Evolutionary conservation across 1,140 invertebrate genomes (phyloP), one percentile per base, ranked within the genome.

Genomic region (Drosophila triauraria): DNA sequence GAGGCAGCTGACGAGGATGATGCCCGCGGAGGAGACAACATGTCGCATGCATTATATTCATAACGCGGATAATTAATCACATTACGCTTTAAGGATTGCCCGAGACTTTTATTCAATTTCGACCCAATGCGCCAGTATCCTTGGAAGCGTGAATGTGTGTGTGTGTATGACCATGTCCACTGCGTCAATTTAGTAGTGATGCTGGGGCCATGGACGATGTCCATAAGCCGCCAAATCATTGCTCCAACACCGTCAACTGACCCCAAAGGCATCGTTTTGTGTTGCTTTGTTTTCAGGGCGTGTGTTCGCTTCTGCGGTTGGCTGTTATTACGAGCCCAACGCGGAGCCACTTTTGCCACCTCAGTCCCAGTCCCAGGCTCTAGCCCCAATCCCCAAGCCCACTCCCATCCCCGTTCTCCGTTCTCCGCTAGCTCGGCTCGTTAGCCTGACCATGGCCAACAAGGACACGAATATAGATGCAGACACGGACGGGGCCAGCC

Each of bases 51-150:
- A 65, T 72, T 76, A 79, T 86, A 82, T 40, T 70, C 61, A 70
- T 81, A 76, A 77, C 78, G 70, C 78, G 72, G 70, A 77, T 83
- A 87, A 83, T 87, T 87, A 87, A 87, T 88, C 51, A 50, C 56
- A 80, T 83, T 76, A 87, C 42, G 67, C 60, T 63, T 53, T 76
- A 80, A 77, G 76, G 75, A 62, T 67, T 68, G 44, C 62, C 63
- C 25, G 53, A 67, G 80, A 67, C 59, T 69, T 60, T 60, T 83
- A 87, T 83, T 80, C 76, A 88, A 82, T 81, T 82, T 85, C 27
- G 75, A 70, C 65, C 59, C 47, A 59, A 69, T 69, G 57, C 58
- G 38, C 43, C 38, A 62, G 42, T 78, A 63, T 51, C 61, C 53
- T 30, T 62, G 48, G 25, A 13, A 35, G 30, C 25, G 12, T 13